A percentile compares a stretch with the other conserved stretches of the same genome.
phyloP scores from a whole-genome alignment of 2,888 invertebrate genomes.

The Drosophila buzzatii region DNA sequence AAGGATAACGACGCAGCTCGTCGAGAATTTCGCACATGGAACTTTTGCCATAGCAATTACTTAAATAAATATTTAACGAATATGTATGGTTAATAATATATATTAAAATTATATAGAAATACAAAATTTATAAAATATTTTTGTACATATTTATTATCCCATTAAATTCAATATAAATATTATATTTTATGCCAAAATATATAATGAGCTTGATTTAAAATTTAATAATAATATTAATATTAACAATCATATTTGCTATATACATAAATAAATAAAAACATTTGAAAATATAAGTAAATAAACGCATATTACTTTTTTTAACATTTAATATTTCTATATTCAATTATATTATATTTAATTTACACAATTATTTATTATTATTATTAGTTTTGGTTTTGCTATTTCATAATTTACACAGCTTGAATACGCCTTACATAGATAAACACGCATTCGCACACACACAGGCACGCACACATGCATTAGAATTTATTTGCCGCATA shows the following conservation, averaged over 20 bases:
- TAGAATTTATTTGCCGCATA: conserved; percentile 10
- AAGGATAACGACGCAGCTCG: conserved; percentile 20
- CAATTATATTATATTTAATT: no score
- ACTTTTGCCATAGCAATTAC: conserved; percentile 15
- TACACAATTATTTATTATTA: no score
- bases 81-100: background rate
- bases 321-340: no score
- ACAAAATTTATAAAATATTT: background rate
- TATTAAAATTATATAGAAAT: no score
- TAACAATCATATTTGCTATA: background rate
- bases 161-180: background rate
- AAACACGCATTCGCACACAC: background rate
- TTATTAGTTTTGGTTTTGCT: background rate
- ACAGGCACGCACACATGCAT: background rate
- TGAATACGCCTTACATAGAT: conserved; percentile 6
- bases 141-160: background rate
- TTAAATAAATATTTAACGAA: conserved; percentile 5
- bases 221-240: no score
- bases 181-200: no score
- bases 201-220: no score
- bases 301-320: no score
- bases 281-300: no score
- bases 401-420: background rate
- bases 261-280: no score
- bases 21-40: conserved; percentile 9